phyloP scores from a whole-genome alignment of 1,140 invertebrate genomes.

The Paralvinella palmiformis region DNA sequence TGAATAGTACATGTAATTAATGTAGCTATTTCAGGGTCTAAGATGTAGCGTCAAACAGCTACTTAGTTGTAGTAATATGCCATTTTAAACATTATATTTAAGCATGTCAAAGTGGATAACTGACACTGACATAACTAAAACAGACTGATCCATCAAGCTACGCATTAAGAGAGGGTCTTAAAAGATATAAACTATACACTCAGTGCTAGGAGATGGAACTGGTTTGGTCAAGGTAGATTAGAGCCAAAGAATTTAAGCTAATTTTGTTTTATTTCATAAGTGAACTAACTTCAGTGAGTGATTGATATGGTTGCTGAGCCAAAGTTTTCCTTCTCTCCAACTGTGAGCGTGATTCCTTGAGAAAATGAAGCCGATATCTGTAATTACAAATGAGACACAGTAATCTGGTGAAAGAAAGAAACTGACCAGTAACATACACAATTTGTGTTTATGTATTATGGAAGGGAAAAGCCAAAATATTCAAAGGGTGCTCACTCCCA shows the following conservation, averaged over 20 bases:
- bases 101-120: not conserved
- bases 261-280: not conserved
- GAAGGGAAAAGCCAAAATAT: not conserved
- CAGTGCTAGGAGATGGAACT: not conserved
- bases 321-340: constrained; percentile 42
- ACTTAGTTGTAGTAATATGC: too few species aligned
- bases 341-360: constrained; percentile 46
- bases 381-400: constrained; percentile 12
- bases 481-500: not conserved
- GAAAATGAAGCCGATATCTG: constrained; percentile 50
- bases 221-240: constrained; percentile 8
- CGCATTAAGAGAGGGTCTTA: not conserved
- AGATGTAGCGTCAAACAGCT: too few species aligned
- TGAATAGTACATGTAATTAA: too few species aligned
- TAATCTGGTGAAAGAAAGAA: too few species aligned
- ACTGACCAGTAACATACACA: not conserved
- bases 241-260: not conserved
- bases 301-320: constrained; percentile 31
- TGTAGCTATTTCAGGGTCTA: too few species aligned
- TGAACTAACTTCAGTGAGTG: constrained; percentile 33
- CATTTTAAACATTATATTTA: too few species aligned
- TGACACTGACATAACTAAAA: not conserved
- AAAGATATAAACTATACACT: not conserved
- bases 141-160: not conserved
- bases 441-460: not conserved